Evolutionary conservation across 2,888 invertebrate species (phyloP).

Genomic region (Drosophila cognata): DNA sequence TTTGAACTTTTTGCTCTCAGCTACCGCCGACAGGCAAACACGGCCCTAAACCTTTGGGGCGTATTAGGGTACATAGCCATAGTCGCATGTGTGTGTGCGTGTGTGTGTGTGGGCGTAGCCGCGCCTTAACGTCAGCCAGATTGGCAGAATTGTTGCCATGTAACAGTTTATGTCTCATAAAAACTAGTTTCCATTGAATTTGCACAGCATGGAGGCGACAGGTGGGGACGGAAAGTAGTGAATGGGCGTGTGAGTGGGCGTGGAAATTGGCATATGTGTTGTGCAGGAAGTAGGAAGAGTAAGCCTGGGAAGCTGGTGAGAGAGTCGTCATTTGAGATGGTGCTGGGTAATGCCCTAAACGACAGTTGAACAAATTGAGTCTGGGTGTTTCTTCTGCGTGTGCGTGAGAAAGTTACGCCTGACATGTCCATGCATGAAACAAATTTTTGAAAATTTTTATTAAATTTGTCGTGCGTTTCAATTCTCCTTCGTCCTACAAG

Average conservation of each 20-base stretch:
- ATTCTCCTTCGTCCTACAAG: slow-evolving; percentile 48
- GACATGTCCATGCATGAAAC: slow-evolving; percentile 69
- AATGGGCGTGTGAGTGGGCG: slow-evolving; percentile 3
- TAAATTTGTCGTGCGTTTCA: slow-evolving; percentile 72
- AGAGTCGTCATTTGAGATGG: slow-evolving; percentile 51
- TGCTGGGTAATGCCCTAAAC: slow-evolving; percentile 47
- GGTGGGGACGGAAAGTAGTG: slow-evolving; percentile 6
- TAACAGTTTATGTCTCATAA: slow-evolving; percentile 77
- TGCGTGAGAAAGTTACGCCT: slow-evolving; percentile 37
- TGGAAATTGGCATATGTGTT: slow-evolving; percentile 12
- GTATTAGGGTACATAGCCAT: slow-evolving; percentile 54
- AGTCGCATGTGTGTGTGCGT: slow-evolving; percentile 13
- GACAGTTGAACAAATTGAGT: slow-evolving; percentile 69
- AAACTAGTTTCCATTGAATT: slow-evolving; percentile 74
- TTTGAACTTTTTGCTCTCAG: slow-evolving; percentile 71
- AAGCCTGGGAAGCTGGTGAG: slow-evolving; percentile 7
- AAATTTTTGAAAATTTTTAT: slow-evolving; percentile 73
- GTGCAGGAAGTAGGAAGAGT: slow-evolving; percentile 16
- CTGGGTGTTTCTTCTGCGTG: slow-evolving; percentile 7
- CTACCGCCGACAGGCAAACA: slow-evolving; percentile 59
- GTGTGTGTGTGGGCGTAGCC: slow-evolving; percentile 21
- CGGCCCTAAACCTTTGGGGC: slow-evolving; percentile 60
- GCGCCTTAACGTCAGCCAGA: slow-evolving; percentile 16
- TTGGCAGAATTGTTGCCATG: slow-evolving; percentile 60
- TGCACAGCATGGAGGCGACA: slow-evolving; percentile 42